A percentile compares a stretch with the other conserved stretches of the same genome.
These are phyloP conservation scores for Prionailurus bengalensis DNA, from an alignment of 2,113 vertebrate species.

Conservation along the genomic window DNA sequence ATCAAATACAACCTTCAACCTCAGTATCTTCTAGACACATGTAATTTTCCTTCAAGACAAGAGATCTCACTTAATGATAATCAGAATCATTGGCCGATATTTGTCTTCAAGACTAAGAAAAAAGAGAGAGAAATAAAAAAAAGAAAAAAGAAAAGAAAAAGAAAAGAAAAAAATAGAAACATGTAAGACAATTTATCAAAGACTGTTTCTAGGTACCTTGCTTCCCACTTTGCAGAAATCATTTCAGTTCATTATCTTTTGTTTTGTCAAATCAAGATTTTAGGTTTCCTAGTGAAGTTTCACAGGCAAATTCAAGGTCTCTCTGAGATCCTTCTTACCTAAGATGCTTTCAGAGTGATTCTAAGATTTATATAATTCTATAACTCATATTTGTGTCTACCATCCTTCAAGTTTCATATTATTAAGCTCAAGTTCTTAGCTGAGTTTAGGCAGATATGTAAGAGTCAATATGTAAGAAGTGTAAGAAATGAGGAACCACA, in stretches of 20 bases:
- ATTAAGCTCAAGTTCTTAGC: slow-evolving; percentile 15
- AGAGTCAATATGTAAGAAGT: neutral
- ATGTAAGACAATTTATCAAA: slow-evolving; percentile 39
- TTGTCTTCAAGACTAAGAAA: slow-evolving; percentile 7
- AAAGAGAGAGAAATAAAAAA: neutral
- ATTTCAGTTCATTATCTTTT: slow-evolving; percentile 1
- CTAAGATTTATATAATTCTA: neutral
- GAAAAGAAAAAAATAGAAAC: neutral
- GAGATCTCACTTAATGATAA: neutral
- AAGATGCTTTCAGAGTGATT: neutral
- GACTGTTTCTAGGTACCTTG: neutral
- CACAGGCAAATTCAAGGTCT: neutral
- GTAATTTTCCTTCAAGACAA: slow-evolving; percentile 2
- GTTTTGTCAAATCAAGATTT: neutral
- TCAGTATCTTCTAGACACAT: slow-evolving; percentile 33
- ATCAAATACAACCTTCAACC: neutral
- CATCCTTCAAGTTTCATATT: neutral
- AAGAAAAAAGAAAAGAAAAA: neutral
- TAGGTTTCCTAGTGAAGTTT: neutral
- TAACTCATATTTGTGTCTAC: slow-evolving; percentile 39
- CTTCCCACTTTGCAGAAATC: slow-evolving; percentile 39
- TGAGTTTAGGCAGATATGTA: neutral
- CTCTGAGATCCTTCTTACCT: neutral
- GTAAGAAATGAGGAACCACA: neutral
- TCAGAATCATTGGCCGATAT: neutral